phyloP scores from a whole-genome alignment of 2,113 vertebrate genomes.

The Melanerpes formicivorus region DNA sequence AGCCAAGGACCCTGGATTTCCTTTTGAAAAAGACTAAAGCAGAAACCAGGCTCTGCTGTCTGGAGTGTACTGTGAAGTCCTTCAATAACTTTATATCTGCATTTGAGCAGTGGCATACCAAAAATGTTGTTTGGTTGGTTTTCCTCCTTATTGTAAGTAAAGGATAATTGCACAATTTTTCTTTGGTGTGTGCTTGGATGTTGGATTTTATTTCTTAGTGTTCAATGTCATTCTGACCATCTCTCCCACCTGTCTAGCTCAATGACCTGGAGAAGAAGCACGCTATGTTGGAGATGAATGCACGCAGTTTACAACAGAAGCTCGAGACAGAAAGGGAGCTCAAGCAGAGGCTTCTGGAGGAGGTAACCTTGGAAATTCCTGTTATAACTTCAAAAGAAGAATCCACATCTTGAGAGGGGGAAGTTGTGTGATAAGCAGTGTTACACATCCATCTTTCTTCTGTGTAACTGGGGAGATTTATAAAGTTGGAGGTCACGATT shows the following conservation, averaged over 20 bases:
- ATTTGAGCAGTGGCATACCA: background rate
- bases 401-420: background rate
- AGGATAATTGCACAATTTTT: background rate
- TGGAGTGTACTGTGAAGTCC: background rate
- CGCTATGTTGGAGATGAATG: conserved; percentile 96
- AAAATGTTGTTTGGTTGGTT: background rate
- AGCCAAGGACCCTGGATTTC: background rate
- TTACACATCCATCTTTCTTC: background rate
- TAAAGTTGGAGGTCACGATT: background rate
- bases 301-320: conserved; percentile 95
- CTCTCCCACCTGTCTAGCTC: conserved; percentile 76
- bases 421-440: background rate
- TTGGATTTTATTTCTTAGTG: background rate
- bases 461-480: background rate
- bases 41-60: background rate
- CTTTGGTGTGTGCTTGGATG: background rate
- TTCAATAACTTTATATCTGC: background rate
- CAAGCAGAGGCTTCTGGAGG: conserved; percentile 95
- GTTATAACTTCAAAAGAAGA: background rate
- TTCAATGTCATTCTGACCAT: background rate
- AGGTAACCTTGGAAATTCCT: conserved; percentile 78
- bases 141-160: background rate
- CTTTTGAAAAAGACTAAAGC: background rate
- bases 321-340: conserved; percentile 95
- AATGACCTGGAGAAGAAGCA: conserved; percentile 98